Evolutionary conservation across 2,113 vertebrate species (phyloP).

Genomic region (Desmodus rotundus): DNA sequence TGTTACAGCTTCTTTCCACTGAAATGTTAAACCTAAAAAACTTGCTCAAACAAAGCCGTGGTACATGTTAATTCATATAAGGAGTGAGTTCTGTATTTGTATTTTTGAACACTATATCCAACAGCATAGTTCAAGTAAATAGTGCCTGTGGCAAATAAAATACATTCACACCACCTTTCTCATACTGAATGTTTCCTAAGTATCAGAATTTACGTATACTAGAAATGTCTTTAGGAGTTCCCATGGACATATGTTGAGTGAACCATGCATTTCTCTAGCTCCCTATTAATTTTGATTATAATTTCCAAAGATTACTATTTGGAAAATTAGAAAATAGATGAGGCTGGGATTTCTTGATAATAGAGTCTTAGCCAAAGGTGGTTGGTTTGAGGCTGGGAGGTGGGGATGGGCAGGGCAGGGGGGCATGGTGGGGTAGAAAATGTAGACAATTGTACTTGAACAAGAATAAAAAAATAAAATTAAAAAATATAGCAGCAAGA

Average conservation of each 20-base stretch:
- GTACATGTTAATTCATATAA: neutral
- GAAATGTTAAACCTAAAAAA: slow-evolving; percentile 9
- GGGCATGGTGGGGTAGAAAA: too few species aligned
- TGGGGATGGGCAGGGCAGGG: too few species aligned
- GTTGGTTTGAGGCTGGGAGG: too few species aligned
- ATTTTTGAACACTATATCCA: neutral
- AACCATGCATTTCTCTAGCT: neutral
- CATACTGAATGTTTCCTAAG: neutral
- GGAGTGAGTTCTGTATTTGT: neutral
- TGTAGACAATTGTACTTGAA: too few species aligned
- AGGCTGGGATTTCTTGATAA: neutral
- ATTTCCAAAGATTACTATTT: neutral
- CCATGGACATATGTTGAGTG: neutral
- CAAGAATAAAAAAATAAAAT: neutral
- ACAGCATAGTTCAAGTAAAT: neutral
- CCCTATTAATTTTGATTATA: neutral
- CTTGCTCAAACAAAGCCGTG: neutral
- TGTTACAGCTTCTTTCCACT: neutral
- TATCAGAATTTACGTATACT: neutral
- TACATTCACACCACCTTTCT: neutral
- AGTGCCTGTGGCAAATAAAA: neutral
- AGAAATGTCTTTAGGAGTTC: neutral
- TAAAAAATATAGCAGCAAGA: neutral
- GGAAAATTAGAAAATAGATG: neutral
- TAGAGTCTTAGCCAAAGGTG: neutral